Evolutionary conservation across 2,797 vertebrate genomes (phyloP).

Genomic region (Diplodus puntazzo): DNA sequence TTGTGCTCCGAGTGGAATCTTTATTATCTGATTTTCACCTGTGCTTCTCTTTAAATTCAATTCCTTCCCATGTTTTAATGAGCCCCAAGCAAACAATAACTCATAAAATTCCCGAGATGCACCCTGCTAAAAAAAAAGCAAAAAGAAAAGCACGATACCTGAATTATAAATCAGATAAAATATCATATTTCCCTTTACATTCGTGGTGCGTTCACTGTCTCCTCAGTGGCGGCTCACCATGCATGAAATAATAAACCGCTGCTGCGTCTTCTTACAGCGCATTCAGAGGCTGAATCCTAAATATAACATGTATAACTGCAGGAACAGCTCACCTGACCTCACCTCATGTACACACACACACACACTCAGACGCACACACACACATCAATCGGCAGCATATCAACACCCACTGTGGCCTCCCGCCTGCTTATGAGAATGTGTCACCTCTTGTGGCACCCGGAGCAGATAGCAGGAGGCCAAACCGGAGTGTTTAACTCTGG

Average conservation of each 20-base stretch:
- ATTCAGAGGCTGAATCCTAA: conserved; percentile 12
- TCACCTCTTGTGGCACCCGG: conserved; percentile 66
- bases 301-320: conserved; percentile 26
- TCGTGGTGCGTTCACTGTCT: not conserved
- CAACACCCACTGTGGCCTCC: conserved; percentile 55
- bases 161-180: conserved; percentile 24
- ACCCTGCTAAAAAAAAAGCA: not conserved
- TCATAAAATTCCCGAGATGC: not conserved
- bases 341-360: conserved; percentile 19
- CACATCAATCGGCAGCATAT: conserved; percentile 55
- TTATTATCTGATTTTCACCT: too few species aligned
- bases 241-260: not conserved
- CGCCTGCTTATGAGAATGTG: conserved; percentile 64
- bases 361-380: conserved; percentile 11
- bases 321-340: conserved; percentile 23
- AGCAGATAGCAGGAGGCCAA: conserved; percentile 70
- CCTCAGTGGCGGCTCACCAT: not conserved
- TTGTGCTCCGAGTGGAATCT: not conserved
- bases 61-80: not conserved
- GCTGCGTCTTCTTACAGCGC: not conserved
- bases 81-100: not conserved
- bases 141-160: not conserved
- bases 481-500: conserved; percentile 69
- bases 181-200: not conserved
- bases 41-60: not conserved